Conservation (phyloP, 2,113 vertebrate genomes). For the Arizona elegans region DNA sequence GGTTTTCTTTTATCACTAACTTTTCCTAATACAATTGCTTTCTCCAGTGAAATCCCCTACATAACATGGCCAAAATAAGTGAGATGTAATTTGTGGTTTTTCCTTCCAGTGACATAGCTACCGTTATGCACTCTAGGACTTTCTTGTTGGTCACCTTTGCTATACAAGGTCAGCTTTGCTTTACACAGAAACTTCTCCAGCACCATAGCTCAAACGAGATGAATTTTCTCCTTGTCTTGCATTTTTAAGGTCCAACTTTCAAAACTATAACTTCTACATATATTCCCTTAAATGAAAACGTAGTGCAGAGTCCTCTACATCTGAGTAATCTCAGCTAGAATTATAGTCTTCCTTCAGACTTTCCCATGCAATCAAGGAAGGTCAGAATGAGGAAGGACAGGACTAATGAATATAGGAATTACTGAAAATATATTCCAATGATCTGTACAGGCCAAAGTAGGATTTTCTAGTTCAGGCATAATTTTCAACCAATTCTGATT, state of each 20-base stretch:
- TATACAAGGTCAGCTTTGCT: too few species aligned
- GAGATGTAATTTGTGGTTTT: background rate
- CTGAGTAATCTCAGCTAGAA: background rate
- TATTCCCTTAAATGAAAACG: background rate
- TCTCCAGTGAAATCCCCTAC: background rate
- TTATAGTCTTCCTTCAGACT: background rate
- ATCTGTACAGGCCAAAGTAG: background rate
- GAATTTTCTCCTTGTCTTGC: background rate
- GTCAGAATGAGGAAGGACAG: too few species aligned
- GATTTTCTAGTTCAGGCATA: background rate
- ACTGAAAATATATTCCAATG: background rate
- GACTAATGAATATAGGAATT: background rate
- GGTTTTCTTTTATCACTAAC: background rate
- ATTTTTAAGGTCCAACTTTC: background rate
- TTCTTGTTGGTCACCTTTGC: background rate
- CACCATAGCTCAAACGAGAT: background rate
- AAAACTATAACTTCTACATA: background rate
- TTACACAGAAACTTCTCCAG: background rate
- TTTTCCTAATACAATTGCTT: background rate
- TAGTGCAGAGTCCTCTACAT: background rate
- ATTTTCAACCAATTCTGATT: background rate
- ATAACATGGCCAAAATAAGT: background rate
- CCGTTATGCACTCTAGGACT: background rate
- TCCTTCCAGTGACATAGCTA: background rate
- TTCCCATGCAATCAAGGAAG: background rate